Conservation (phyloP, 2,797 vertebrate species). For the Manis pentadactyla region DNA sequence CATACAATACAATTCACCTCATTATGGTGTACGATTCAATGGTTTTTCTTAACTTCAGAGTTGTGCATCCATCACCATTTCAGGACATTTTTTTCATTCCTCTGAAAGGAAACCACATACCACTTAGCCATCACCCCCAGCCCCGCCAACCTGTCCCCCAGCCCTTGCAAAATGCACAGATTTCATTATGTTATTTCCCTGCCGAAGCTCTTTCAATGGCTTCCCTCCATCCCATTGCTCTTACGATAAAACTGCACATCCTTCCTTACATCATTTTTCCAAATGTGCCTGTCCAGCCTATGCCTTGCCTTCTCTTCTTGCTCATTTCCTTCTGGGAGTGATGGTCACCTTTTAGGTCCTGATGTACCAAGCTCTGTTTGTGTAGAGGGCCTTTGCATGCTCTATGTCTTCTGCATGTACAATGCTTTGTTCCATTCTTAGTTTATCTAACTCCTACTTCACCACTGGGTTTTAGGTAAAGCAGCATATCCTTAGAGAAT, state of each 20-base stretch:
- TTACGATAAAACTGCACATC: background rate
- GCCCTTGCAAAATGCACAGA: background rate
- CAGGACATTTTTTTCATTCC: background rate
- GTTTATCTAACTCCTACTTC: background rate
- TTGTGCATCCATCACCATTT: background rate
- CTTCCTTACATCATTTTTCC: background rate
- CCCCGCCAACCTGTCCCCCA: background rate
- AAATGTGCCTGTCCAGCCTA: too few relatives aligned
- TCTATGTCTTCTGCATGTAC: background rate
- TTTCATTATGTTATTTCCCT: background rate
- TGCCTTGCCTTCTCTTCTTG: background rate
- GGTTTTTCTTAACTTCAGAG: slow-evolving; percentile 11
- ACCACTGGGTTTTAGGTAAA: background rate
- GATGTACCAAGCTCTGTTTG: too few relatives aligned
- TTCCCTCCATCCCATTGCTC: background rate
- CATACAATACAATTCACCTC: background rate
- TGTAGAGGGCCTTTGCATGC: background rate
- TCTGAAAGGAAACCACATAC: background rate
- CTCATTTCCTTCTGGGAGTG: background rate
- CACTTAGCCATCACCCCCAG: background rate
- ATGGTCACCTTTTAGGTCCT: background rate
- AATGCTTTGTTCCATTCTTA: background rate
- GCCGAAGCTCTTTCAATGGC: background rate
- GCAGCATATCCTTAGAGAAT: background rate
- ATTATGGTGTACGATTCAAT: background rate